Conservation (phyloP, 2,888 invertebrate species). For the Sphaerolaimus hirsutus region DNA sequence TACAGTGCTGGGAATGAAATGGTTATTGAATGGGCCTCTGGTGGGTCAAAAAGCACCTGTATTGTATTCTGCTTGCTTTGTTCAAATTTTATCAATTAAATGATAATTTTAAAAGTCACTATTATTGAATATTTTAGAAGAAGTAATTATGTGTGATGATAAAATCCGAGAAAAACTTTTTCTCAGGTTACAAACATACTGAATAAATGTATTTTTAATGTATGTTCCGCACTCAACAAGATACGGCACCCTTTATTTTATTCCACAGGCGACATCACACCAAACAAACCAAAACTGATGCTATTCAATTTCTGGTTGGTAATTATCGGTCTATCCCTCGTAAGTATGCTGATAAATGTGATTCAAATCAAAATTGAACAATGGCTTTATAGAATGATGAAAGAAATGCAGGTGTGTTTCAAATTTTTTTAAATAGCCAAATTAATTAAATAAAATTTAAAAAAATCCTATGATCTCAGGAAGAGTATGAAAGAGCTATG, state of each 20-base stretch:
- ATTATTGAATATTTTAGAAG: too few relatives aligned
- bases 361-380: slow-evolving; percentile 16
- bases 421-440: too few relatives aligned
- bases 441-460: slow-evolving; percentile 32
- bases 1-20: too few relatives aligned
- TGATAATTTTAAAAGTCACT: too few relatives aligned
- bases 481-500: slow-evolving; percentile 2
- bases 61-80: too few relatives aligned
- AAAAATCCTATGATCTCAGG: background rate
- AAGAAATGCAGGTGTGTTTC: slow-evolving; percentile 32
- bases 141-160: too few relatives aligned
- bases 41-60: too few relatives aligned
- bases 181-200: too few relatives aligned
- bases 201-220: too few relatives aligned
- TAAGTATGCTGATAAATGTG: background rate
- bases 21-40: too few relatives aligned
- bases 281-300: slow-evolving; percentile 13
- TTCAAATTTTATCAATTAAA: too few relatives aligned
- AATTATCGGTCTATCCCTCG: background rate
- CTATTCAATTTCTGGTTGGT: background rate
- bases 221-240: background rate
- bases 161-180: too few relatives aligned
- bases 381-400: slow-evolving; percentile 19
- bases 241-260: background rate
- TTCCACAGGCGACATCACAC: slow-evolving; percentile 24